phyloP scores from a whole-genome alignment of 1,140 invertebrate genomes.

The Megalonaias nervosa region DNA sequence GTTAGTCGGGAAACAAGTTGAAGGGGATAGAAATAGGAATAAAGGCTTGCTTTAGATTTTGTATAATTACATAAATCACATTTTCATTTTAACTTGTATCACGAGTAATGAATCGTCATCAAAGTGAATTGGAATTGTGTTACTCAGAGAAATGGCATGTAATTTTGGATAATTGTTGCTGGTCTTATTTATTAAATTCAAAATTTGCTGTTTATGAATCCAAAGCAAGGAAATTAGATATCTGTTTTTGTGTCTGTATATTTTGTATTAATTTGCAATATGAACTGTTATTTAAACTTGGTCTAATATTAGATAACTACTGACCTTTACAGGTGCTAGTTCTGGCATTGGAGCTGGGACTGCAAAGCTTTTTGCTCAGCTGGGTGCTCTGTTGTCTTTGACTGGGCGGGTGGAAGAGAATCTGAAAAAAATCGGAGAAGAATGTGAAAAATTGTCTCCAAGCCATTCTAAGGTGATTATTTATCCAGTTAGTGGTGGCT shows the following conservation, averaged over 20 bases:
- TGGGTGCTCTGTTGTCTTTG: constrained; percentile 43
- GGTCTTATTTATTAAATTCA: neutral
- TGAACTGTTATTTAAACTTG: neutral
- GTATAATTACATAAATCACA: no score
- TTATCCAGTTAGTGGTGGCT: no score
- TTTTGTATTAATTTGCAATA: neutral
- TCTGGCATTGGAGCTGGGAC: constrained; percentile 54
- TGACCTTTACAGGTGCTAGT: constrained; percentile 44
- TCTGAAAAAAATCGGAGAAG: constrained; percentile 36
- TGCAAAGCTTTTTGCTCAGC: constrained; percentile 45
- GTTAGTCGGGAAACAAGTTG: no score
- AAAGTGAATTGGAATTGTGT: no score
- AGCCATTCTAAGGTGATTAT: no score
- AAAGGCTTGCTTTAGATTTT: no score
- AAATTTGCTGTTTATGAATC: neutral
- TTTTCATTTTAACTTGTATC: no score
- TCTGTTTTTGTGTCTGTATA: neutral
- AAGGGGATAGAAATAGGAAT: no score
- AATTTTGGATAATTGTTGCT: neutral
- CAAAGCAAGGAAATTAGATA: no score
- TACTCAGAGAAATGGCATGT: neutral
- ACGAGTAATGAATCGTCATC: no score
- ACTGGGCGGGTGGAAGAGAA: constrained; percentile 49
- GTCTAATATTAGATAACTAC: neutral
- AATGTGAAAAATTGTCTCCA: constrained; percentile 37